phyloP scores from a whole-genome alignment of 2,888 invertebrate species.

The Conus canariensis region DNA sequence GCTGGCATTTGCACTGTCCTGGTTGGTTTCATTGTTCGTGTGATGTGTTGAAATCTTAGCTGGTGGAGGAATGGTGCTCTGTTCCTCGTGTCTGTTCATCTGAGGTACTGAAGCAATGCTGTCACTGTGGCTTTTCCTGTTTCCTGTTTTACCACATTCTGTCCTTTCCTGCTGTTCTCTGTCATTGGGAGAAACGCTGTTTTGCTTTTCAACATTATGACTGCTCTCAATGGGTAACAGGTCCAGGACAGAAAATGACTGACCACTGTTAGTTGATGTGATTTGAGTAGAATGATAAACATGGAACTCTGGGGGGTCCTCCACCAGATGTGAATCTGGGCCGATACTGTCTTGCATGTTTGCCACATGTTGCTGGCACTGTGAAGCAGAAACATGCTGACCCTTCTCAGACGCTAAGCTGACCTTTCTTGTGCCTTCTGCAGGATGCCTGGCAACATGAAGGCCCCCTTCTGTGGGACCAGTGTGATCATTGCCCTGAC shows the following conservation, averaged over 20 bases:
- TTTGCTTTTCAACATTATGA: not conserved
- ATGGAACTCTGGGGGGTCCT: not conserved
- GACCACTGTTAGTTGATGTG: not conserved
- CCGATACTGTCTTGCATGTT: not conserved
- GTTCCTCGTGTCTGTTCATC: not conserved
- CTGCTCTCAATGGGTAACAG: not conserved
- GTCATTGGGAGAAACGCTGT: not conserved
- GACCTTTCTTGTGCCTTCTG: not conserved
- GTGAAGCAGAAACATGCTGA: not conserved
- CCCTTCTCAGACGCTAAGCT: not conserved
- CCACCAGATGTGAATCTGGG: not conserved
- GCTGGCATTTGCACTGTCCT: not conserved
- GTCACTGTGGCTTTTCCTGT: not conserved
- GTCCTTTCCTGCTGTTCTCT: not conserved
- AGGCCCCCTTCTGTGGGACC: not conserved
- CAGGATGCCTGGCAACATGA: not conserved
- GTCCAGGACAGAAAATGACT: not conserved
- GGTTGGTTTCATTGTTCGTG: not conserved
- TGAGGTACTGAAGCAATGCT: not conserved
- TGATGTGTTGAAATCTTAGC: conserved; percentile 2
- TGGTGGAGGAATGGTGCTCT: not conserved
- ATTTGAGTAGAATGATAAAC: conserved; percentile 7
- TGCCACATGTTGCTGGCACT: not conserved
- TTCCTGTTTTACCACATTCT: not conserved
- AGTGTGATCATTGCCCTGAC: not conserved